Conservation (phyloP, 2,797 vertebrate species). For the Halcyon leucocephala region DNA sequence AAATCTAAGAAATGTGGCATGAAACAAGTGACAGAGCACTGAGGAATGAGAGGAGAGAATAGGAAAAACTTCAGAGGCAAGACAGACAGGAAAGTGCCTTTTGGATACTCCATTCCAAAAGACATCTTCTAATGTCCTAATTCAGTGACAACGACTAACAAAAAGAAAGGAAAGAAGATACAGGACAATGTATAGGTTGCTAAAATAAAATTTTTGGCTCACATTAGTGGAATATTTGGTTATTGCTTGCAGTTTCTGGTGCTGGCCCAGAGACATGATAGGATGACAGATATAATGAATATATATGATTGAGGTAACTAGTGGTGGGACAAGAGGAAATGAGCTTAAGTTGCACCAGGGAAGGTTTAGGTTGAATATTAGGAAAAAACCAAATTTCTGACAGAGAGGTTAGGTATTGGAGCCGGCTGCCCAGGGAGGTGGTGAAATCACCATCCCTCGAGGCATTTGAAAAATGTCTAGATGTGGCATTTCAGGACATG, state of each 20-base stretch:
- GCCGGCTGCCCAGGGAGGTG: no score
- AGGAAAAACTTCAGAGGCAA: not conserved
- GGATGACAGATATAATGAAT: not conserved
- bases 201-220: not conserved
- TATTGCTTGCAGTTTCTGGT: not conserved
- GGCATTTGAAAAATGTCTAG: no score
- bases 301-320: no score
- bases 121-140: not conserved
- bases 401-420: no score
- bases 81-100: not conserved
- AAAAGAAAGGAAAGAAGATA: not conserved
- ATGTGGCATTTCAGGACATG: no score
- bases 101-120: not conserved
- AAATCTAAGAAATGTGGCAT: not conserved
- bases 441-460: no score
- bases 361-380: no score
- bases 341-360: no score
- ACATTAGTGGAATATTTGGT: not conserved
- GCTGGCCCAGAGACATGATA: not conserved
- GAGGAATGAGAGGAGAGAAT: not conserved
- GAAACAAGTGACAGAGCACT: not conserved
- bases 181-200: rapidly evolving
- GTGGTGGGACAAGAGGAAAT: no score
- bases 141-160: not conserved
- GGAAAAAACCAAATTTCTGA: no score